phyloP scores from a whole-genome alignment of 2,888 invertebrate genomes.

The Neoitamus cyanurus region DNA sequence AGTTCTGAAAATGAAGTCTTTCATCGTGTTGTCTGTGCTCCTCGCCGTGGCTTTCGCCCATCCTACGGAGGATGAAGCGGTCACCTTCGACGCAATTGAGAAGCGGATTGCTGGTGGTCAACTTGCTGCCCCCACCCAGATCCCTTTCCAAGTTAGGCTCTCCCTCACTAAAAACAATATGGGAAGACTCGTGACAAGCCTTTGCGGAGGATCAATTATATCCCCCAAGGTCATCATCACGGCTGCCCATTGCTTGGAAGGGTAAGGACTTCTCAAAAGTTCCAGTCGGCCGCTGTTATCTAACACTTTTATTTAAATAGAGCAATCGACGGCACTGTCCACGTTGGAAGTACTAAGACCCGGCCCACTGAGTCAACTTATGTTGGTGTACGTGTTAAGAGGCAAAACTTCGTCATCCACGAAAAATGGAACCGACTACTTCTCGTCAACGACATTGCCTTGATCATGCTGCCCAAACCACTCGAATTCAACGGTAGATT shows the following conservation, averaged over 20 bases:
- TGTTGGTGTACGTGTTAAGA: not conserved
- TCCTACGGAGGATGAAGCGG: not conserved
- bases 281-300: not conserved
- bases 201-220: not conserved
- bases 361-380: not conserved
- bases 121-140: not conserved
- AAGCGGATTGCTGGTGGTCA: not conserved
- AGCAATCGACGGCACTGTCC: not conserved
- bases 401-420: not conserved
- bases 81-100: not conserved
- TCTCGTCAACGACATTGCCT: not conserved
- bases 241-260: constrained; percentile 13
- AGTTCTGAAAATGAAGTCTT: constrained; percentile 6
- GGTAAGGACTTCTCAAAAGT: not conserved
- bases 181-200: not conserved
- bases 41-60: not conserved
- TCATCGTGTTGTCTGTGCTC: not conserved
- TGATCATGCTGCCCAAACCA: not conserved
- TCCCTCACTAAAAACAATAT: not conserved
- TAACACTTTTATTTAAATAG: not conserved
- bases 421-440: not conserved
- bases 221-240: not conserved
- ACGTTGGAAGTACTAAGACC: not conserved
- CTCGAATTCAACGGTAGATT: not conserved
- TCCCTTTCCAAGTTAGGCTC: not conserved